A percentile compares a stretch with the other conserved stretches of the same genome.
These are phyloP conservation scores for Elysia chlorotica DNA, from an alignment of 1,140 invertebrate species.

Conservation along the genomic window DNA sequence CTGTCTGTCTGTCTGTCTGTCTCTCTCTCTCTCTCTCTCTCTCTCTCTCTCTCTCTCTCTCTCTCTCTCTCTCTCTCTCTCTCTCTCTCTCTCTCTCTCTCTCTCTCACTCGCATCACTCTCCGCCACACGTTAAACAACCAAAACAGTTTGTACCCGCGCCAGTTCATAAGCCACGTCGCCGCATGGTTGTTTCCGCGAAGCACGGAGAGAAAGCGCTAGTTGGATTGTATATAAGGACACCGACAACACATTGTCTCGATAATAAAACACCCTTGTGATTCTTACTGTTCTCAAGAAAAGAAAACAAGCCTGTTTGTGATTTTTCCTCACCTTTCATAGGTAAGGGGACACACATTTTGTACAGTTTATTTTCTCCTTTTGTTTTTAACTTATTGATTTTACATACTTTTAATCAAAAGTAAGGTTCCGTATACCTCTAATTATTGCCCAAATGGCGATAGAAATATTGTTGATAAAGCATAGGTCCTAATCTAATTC, in stretches of 20 bases:
- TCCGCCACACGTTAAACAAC: background rate
- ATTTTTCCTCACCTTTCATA: no score
- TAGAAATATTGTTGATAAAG: constrained; percentile 25
- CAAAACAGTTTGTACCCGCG: background rate
- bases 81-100: constrained; percentile 15
- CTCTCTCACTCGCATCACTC: background rate
- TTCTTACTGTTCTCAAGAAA: no score
- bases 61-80: constrained; percentile 6
- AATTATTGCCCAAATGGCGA: constrained; percentile 9
- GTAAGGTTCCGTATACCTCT: background rate
- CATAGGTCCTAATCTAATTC: no score
- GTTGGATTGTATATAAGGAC: background rate
- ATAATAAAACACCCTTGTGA: no score
- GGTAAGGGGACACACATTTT: no score
- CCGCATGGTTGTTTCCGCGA: background rate
- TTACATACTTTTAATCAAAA: background rate
- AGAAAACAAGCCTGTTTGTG: no score
- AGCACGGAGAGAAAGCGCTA: background rate
- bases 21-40: background rate
- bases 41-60: background rate
- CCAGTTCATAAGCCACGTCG: background rate
- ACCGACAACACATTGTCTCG: no score
- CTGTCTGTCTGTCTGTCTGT: constrained; percentile 4
- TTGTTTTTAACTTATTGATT: background rate
- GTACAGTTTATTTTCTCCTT: no score